These are phyloP conservation scores for Drosophila pachea DNA, from an alignment of 1,140 invertebrate species.

Conservation along the genomic window DNA sequence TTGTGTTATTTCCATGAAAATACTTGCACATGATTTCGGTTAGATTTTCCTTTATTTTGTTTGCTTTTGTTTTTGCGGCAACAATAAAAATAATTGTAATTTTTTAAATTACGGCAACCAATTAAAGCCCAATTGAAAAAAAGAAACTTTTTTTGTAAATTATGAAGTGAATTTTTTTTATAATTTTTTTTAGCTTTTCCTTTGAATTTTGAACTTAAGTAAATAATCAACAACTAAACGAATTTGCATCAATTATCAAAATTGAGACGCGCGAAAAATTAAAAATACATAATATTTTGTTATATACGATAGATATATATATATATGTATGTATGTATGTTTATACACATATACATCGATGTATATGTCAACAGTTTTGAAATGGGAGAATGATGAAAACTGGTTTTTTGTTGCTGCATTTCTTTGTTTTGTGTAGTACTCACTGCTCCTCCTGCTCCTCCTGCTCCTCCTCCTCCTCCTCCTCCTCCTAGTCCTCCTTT, in stretches of 20 bases:
- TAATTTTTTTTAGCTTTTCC: conserved; percentile 12
- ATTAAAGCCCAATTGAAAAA: conserved; percentile 52
- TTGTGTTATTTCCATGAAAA: conserved; percentile 73
- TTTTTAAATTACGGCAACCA: conserved; percentile 61
- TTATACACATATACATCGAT: conserved; percentile 5
- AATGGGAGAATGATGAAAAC: conserved; percentile 25
- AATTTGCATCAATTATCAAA: conserved; percentile 40
- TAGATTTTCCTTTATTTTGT: conserved; percentile 30
- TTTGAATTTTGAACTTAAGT: conserved; percentile 52
- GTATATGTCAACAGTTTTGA: conserved; percentile 11
- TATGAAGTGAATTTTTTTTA: conserved; percentile 3
- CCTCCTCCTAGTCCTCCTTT: neutral
- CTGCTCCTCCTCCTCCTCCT: conserved; percentile 4
- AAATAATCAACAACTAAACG: conserved; percentile 74
- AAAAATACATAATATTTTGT: conserved; percentile 28
- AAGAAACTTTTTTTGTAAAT: conserved; percentile 13
- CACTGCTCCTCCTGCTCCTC: conserved; percentile 34
- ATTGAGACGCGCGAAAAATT: conserved; percentile 27
- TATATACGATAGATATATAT: neutral
- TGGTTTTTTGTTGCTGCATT: conserved; percentile 30
- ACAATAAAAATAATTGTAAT: conserved; percentile 43
- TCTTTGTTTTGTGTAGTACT: conserved; percentile 38
- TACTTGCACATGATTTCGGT: conserved; percentile 68
- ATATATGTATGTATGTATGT: conserved; percentile 9
- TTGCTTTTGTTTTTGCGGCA: conserved; percentile 26